Base-by-base conservation (phyloP, 2,888 invertebrate species). In the Hybos culiciformis region DNA sequence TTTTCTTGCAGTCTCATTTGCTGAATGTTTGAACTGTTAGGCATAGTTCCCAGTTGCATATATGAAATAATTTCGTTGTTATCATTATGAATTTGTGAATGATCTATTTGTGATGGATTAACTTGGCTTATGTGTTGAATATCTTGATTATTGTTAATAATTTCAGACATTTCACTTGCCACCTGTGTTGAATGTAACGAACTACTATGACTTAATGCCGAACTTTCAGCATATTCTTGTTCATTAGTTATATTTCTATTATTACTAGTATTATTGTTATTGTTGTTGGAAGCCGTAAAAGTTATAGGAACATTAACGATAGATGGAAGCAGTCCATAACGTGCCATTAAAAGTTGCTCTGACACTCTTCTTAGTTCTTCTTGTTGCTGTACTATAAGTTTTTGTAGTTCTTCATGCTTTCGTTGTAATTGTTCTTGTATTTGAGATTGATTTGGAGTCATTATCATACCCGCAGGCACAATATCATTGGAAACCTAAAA, bases 391-490 rank as follows among this genome's bases (percentile, higher is more conserved):
- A 81, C 75, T 46, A 91, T 88, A 56, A 86, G 72, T 55, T 85
- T 80, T 59, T 90, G 86, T 46, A 91, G 66, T 58, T 88, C 83
- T 49, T 85, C 85, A 56, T 90, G 88, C 57, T 88, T 88, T 29
- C 81, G 73, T 57, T 87, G 82, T 47, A 80, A 63, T 66, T 84
- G 80, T 54, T 77, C 81, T 68, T 83, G 81, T 14, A 77, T 58
- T 46, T 76, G 74, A 47, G 70, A 71, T 55, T 75, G 75, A 2
- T 71, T 67, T 1, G 72, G 64, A 14, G 72, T 70, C 63, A 77
- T 70, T 19, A 72, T 67, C 23, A 77, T 64, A 3, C 58, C 52
- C 2, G 57, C 51, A n/a, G 62, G 50, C 32, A 60, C 41, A 47
- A 62, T 46, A 4, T 66, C 63, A 32, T 56, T 20, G 24, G 59